phyloP scores from a whole-genome alignment of 2,888 invertebrate genomes.

The Morinoia aosen region DNA sequence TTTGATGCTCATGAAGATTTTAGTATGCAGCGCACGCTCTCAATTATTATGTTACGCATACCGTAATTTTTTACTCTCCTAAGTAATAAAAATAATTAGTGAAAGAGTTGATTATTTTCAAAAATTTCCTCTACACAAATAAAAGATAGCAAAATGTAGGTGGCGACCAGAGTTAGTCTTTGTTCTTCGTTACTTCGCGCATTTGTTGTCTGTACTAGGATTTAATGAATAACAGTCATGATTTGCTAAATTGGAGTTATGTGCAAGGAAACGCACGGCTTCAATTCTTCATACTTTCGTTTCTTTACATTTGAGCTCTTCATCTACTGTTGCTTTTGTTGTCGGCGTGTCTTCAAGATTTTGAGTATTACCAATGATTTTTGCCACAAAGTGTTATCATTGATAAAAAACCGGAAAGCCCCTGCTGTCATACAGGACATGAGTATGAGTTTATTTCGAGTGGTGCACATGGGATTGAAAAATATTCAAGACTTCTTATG shows the following conservation, averaged over 20 bases:
- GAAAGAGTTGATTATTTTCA: too few relatives aligned
- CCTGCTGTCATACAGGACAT: too few relatives aligned
- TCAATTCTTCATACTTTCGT: background rate
- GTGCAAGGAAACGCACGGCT: background rate
- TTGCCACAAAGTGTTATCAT: background rate
- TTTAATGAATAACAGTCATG: background rate
- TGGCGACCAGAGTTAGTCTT: background rate
- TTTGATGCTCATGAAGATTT: too few relatives aligned
- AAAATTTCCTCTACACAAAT: too few relatives aligned
- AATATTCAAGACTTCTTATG: background rate
- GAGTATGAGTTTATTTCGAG: too few relatives aligned
- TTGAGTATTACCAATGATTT: background rate
- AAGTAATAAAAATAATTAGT: too few relatives aligned
- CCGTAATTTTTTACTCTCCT: too few relatives aligned
- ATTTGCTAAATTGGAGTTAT: background rate
- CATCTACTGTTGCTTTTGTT: background rate
- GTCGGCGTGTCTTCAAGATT: background rate
- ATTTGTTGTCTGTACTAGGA: background rate
- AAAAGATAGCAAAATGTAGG: too few relatives aligned
- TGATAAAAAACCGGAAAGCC: too few relatives aligned
- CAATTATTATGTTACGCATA: too few relatives aligned
- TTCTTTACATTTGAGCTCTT: background rate
- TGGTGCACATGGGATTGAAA: background rate
- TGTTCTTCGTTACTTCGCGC: background rate
- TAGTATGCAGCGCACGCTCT: too few relatives aligned